phyloP scores from a whole-genome alignment of 2,888 invertebrate genomes.

The Lobophora halterata region DNA sequence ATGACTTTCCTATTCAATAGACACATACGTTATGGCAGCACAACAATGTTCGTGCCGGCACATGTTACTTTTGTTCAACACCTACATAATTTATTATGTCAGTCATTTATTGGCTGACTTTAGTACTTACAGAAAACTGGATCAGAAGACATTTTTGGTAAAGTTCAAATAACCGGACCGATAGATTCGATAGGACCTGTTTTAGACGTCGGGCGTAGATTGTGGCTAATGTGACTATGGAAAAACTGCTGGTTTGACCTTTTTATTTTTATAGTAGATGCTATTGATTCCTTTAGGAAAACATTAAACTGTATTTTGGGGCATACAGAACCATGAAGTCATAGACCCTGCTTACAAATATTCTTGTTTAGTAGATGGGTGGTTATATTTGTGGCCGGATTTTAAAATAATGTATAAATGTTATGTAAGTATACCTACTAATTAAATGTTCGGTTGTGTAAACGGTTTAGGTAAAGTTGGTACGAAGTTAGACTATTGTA shows the following conservation, averaged over 20 bases:
- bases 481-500: no score
- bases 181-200: constrained; percentile 22
- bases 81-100: neutral
- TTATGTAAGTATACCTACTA: no score
- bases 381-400: no score
- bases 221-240: constrained; percentile 33
- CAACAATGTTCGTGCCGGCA: neutral
- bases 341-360: no score
- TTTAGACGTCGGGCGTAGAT: constrained; percentile 25
- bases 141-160: constrained; percentile 11
- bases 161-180: constrained; percentile 12
- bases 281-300: constrained; percentile 37
- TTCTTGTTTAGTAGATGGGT: no score
- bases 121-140: constrained; percentile 6
- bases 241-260: constrained; percentile 33
- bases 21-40: constrained; percentile 15
- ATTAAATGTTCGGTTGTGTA: no score
- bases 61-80: constrained; percentile 2
- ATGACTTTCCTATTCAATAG: constrained; percentile 30
- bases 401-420: no score
- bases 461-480: no score
- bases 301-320: constrained; percentile 12
- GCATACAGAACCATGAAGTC: neutral
- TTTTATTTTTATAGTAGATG: constrained; percentile 33
- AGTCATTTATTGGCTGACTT: constrained; percentile 1